Evolutionary conservation across 2,888 invertebrate genomes (phyloP), one percentile per base, ranked within the genome.

Genomic region (Myopa tessellatipennis): DNA sequence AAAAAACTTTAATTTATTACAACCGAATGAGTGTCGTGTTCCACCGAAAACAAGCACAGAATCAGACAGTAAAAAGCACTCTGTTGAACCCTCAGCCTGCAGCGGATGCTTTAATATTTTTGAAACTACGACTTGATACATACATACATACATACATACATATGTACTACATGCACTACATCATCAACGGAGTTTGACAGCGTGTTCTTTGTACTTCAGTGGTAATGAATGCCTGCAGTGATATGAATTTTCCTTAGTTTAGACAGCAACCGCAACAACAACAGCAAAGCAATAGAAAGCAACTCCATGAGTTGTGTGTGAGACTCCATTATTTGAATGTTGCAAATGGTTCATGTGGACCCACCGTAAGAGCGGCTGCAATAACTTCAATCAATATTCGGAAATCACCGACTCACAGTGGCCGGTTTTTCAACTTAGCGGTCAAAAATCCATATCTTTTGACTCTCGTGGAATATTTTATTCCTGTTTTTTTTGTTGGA

Each of bases 161-260:
- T n/a, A n/a, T n/a, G n/a, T n/a, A n/a, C n/a, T 6, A 26, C 12
- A n/a, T 58, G 14, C 52, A 52, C 14, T 2, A 26, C 26, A n/a
- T 58, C 58, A n/a, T n/a, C n/a, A 58, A 1, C 14, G 58, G 6
- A 58, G 58, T 58, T n/a, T 58, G 1, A n/a, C 58, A n/a, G 4
- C 8, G 18, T 10, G n/a, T 6, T 34, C 61, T 61, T 26, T 61
- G 26, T 26, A n/a, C 61, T 61, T 6, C n/a, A 18, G 26, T 34
- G 61, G 61, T 55, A 61, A 7, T 61, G 61, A 61, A 61, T 61
- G 61, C 61, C 10, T 61, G 18, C 61, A 61, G 61, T 61, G 61
- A 61, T 18, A 34, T 10, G 61, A 26, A 6, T 7, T 34, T 58
- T 61, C 26, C 1, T 61, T 18, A 18, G 61, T 61, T 34, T 26